These are phyloP conservation scores for Tamias sibiricus DNA, from an alignment of 2,113 vertebrate species.

Conservation along the genomic window DNA sequence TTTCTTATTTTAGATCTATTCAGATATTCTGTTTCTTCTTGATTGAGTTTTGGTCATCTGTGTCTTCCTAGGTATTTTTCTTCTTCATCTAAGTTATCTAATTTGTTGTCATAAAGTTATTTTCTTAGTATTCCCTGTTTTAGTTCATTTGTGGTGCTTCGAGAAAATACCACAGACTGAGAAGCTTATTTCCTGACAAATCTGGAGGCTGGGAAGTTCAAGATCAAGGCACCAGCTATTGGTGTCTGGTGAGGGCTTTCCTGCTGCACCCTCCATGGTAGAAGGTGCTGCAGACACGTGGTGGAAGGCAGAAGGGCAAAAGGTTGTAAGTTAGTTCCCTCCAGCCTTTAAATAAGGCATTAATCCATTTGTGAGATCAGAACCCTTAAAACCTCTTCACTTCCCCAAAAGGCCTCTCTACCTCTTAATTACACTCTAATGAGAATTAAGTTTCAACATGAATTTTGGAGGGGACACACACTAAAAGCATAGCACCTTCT, in stretches of 20 bases:
- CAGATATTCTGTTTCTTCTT: constrained; percentile 15
- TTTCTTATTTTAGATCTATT: not conserved
- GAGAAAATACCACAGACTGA: not conserved
- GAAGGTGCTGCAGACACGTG: not conserved
- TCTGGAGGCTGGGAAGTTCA: not conserved
- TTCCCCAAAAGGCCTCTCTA: not conserved
- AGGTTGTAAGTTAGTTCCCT: not conserved
- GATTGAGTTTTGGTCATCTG: not conserved
- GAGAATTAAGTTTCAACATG: not conserved
- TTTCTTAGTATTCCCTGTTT: not conserved
- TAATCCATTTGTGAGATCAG: not conserved
- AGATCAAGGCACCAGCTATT: not conserved
- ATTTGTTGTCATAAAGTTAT: constrained; percentile 26
- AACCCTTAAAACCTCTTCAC: not conserved
- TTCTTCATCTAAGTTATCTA: not conserved
- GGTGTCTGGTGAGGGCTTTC: not conserved
- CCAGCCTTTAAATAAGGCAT: not conserved
- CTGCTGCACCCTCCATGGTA: not conserved
- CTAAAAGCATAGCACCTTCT: not conserved
- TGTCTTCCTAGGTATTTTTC: not conserved
- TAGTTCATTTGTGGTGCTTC: not conserved
- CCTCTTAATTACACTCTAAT: not conserved
- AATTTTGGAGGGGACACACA: not conserved
- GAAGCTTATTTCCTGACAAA: not conserved
- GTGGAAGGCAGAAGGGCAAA: not conserved